Evolutionary conservation across 1,140 invertebrate species (phyloP).

Genomic region (Tetramorium parvispinum): DNA sequence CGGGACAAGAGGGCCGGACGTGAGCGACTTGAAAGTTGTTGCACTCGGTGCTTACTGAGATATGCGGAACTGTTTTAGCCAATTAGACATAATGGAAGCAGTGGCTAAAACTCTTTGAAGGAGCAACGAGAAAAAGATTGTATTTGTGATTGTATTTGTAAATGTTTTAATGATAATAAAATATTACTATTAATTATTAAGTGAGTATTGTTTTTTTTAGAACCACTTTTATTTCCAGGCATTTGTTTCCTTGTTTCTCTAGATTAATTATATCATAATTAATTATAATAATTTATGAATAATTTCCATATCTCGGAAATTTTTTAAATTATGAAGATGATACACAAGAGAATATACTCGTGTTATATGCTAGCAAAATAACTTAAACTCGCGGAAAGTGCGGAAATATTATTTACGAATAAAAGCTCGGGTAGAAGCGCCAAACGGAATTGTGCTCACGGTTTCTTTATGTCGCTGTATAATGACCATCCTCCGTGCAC

Average conservation of each 20-base stretch:
- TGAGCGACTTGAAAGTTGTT: background rate
- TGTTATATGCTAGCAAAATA: conserved; percentile 50
- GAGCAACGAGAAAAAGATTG: background rate
- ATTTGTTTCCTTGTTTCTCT: background rate
- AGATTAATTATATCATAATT: background rate
- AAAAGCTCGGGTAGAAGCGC: conserved; percentile 50
- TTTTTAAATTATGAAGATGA: conserved; percentile 9
- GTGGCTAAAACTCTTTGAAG: background rate
- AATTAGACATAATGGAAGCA: background rate
- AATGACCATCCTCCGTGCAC: conserved; percentile 61
- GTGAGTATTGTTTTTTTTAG: background rate
- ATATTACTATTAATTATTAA: background rate
- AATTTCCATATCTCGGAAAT: background rate
- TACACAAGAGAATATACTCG: background rate
- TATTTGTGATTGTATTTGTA: background rate
- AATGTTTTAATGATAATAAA: background rate
- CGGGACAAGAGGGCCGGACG: background rate
- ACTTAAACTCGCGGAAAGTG: conserved; percentile 62
- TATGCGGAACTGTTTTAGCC: background rate
- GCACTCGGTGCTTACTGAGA: background rate
- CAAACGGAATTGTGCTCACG: conserved; percentile 47
- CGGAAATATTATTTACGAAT: conserved; percentile 71
- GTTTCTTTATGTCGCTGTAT: conserved; percentile 63
- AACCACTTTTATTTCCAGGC: background rate
- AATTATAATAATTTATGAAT: background rate